Conservation (phyloP, 2,888 invertebrate species). For the Euplexia lucipara region DNA sequence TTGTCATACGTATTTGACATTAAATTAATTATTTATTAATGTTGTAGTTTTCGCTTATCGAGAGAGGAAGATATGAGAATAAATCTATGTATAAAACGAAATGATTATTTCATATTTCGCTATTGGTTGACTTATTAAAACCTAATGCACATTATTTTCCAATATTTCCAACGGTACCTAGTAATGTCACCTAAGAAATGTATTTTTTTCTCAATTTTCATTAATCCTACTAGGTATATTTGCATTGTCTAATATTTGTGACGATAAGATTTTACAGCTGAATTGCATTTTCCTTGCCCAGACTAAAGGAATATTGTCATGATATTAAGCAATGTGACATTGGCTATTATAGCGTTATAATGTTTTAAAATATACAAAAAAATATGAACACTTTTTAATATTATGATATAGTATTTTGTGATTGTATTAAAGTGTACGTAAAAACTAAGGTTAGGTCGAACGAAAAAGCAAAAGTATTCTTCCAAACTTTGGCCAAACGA, state of each 20-base stretch:
- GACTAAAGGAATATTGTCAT: constrained; percentile 20
- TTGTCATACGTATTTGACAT: constrained; percentile 48
- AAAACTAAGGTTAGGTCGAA: constrained; percentile 70
- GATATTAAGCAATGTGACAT: constrained; percentile 29
- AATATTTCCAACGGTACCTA: constrained; percentile 32
- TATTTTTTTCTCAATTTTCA: constrained; percentile 51
- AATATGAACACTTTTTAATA: constrained; percentile 61
- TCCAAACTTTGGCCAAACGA: constrained; percentile 88
- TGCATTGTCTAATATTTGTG: constrained; percentile 45
- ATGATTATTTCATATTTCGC: constrained; percentile 16
- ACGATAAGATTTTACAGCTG: background rate
- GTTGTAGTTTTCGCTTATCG: constrained; percentile 59
- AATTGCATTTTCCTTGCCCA: constrained; percentile 5
- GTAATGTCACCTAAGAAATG: constrained; percentile 37
- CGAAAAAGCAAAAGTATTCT: constrained; percentile 82
- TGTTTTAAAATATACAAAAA: constrained; percentile 60
- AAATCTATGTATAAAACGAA: constrained; percentile 28
- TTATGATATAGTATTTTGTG: constrained; percentile 71
- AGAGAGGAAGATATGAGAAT: constrained; percentile 49
- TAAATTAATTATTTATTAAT: constrained; percentile 52
- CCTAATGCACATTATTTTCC: constrained; percentile 40
- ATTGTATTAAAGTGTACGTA: constrained; percentile 71
- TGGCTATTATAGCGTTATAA: constrained; percentile 47
- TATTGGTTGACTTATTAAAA: constrained; percentile 38
- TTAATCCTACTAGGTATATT: constrained; percentile 34